Evolutionary conservation across 2,888 invertebrate genomes (phyloP).

Genomic region (Ferrisia virgata): DNA sequence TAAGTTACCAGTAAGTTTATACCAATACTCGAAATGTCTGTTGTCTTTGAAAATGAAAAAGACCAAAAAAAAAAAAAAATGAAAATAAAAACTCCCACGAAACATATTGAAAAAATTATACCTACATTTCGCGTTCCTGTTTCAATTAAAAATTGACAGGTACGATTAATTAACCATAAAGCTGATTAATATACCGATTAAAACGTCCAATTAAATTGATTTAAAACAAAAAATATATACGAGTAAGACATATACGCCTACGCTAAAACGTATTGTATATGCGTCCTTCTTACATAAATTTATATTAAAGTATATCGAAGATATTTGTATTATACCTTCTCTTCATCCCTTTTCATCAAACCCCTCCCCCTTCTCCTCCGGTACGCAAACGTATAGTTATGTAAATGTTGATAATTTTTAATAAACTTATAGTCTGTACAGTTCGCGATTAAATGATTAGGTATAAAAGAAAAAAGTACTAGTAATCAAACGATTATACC

Average conservation of each 20-base stretch:
- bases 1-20: too few species aligned
- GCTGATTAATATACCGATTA: conserved; percentile 9
- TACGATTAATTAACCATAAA: conserved; percentile 18
- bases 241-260: neutral
- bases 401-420: neutral
- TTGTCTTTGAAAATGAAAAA: neutral
- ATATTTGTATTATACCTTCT: neutral
- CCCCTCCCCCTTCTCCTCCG: neutral
- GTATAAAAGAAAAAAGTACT: neutral
- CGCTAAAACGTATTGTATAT: neutral
- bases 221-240: neutral
- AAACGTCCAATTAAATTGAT: conserved; percentile 6
- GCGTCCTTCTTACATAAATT: neutral
- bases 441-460: neutral
- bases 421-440: neutral
- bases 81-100: neutral
- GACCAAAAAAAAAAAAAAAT: too few species aligned
- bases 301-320: neutral
- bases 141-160: conserved; percentile 15
- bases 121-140: neutral
- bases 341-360: too few species aligned
- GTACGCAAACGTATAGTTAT: neutral
- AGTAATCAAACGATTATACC: neutral
- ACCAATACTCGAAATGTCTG: too few species aligned
- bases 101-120: neutral